Base-by-base conservation (phyloP, 2,797 vertebrate species). In the Numenius phaeopus region DNA sequence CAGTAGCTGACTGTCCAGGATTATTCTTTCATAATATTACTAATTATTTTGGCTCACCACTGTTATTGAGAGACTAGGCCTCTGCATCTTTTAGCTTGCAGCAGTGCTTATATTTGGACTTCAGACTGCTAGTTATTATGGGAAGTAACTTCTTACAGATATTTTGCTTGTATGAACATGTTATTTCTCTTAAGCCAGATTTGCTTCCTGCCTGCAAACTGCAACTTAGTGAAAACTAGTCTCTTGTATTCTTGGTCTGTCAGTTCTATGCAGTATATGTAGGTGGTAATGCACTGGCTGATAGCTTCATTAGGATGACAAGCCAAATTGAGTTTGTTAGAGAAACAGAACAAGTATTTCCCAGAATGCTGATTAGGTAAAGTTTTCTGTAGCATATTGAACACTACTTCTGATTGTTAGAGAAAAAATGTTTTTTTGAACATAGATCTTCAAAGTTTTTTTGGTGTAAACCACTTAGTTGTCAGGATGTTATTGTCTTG, bases 121-220 rank as follows among this genome's bases (percentile, higher is more conserved):
- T 14, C 27, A 76, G 49, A 44, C 10, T 13, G 17, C 10, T 87
- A 30, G 5, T 59, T 88, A 26, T 34, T 61, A 37, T 26, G 29
- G 22, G 8, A 79, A 85, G 26, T 54, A 65, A 46, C 42, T 79
- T 83, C 26, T 80, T 73, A 24, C 5, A 54, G 46, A 9, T 69
- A 42, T 5, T 90, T 83, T 2, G 4, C 54, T 58, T 87, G 10
- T 27, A 15, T 83, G 76, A 32, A 13, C 3, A 2, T 46, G 4
- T 26, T 79, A 5, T 57, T 90, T 87, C 20, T 80, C 26, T 87
- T 73, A 49, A 65, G 40, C 10, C 13, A 47, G 14, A 30, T 77
- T 76, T 0, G n/a, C 13, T 79, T 93, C n/a, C 61, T 0, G 0
- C 34, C 20, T 50, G 23, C 5, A 37, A 69, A 69, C 11, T 76